Evolutionary conservation across 1,140 invertebrate genomes (phyloP).

Genomic region (Drosophila parvula): DNA sequence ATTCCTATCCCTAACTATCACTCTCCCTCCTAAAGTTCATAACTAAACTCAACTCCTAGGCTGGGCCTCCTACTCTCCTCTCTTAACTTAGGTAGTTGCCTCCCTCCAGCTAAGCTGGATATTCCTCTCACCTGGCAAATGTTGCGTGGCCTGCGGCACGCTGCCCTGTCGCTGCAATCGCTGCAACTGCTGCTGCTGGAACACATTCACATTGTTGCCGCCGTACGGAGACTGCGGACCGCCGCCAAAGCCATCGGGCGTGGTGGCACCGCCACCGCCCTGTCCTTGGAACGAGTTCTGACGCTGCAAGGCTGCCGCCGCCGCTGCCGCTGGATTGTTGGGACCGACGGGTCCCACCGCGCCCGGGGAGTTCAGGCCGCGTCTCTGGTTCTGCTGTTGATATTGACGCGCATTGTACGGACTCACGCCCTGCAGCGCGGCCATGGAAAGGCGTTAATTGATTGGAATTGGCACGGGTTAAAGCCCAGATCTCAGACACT

Average conservation of each 20-base stretch:
- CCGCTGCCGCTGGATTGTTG: constrained; percentile 55
- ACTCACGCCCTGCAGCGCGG: constrained; percentile 63
- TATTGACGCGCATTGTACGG: constrained; percentile 76
- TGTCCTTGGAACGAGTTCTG: constrained; percentile 80
- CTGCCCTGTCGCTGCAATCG: constrained; percentile 88
- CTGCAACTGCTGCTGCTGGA: constrained; percentile 84
- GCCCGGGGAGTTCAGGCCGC: constrained; percentile 86
- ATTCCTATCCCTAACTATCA: background rate
- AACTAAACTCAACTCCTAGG: background rate
- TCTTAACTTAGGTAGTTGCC: background rate
- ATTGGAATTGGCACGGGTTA: background rate
- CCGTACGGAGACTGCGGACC: constrained; percentile 85
- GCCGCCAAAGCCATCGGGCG: constrained; percentile 81
- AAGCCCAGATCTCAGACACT: constrained; percentile 21
- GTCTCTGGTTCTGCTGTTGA: constrained; percentile 82
- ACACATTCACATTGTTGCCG: constrained; percentile 51
- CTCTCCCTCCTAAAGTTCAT: background rate
- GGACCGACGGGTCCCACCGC: constrained; percentile 64
- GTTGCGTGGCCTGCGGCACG: constrained; percentile 87
- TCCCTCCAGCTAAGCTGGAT: background rate
- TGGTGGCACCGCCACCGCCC: constrained; percentile 76
- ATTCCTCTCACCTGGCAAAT: constrained; percentile 87
- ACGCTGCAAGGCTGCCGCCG: constrained; percentile 69
- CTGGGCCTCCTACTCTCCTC: background rate
- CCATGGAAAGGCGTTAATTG: constrained; percentile 42